phyloP scores from a whole-genome alignment of 1,140 invertebrate genomes.

The Belonocnema kinseyi region DNA sequence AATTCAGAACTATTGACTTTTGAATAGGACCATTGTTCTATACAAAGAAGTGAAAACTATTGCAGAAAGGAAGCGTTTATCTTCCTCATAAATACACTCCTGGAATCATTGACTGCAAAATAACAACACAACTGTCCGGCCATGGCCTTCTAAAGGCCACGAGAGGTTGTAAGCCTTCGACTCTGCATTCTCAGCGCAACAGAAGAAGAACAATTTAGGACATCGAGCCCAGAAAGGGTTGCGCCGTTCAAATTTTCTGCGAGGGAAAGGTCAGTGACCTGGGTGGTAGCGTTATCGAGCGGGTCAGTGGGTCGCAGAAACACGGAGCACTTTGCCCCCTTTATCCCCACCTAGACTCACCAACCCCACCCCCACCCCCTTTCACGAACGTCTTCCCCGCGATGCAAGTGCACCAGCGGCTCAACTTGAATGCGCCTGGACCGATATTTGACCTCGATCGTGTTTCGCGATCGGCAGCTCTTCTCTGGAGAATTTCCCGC shows the following conservation, averaged over 20 bases:
- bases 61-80: not conserved
- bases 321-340: constrained; percentile 60
- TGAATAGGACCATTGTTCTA: too few relatives aligned
- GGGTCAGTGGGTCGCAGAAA: constrained; percentile 75
- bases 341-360: constrained; percentile 32
- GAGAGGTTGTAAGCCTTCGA: constrained; percentile 23
- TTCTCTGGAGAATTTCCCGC: not conserved
- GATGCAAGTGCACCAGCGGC: constrained; percentile 38
- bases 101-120: not conserved
- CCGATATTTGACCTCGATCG: constrained; percentile 39
- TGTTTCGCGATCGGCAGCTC: not conserved
- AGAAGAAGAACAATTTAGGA: not conserved
- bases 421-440: constrained; percentile 48
- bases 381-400: constrained; percentile 40
- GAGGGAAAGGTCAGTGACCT: constrained; percentile 72
- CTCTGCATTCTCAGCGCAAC: not conserved
- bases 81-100: not conserved
- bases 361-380: constrained; percentile 31
- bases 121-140: constrained; percentile 8
- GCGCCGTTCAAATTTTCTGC: constrained; percentile 61
- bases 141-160: constrained; percentile 9
- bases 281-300: constrained; percentile 74
- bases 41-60: not conserved
- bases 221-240: constrained; percentile 23
- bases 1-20: too few relatives aligned